Evolutionary conservation across 2,888 invertebrate species (phyloP), one percentile per base, ranked within the genome.

Genomic region (Hemaris fuciformis): DNA sequence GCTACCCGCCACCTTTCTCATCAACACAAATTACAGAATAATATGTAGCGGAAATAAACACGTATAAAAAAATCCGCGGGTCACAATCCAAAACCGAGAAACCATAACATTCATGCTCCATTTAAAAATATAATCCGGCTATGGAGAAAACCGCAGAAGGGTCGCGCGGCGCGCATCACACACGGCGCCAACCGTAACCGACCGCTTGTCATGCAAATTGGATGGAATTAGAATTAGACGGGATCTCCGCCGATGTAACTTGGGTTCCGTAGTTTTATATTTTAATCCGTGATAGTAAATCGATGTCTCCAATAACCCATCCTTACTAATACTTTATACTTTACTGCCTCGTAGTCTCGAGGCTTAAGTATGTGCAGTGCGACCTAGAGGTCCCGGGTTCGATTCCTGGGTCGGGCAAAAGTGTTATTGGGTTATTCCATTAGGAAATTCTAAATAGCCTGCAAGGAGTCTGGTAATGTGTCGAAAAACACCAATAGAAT

Each of bases 111-210:
- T 48, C 27, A 27, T 48, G 48, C 27, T 15, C 48, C 48, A 25
- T 48, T 48, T 48, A 48, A 48, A 60, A 48, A 60, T 25, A 27
- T 58, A 62, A 58, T 46, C 62, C 62, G 41, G 31, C 58, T 57
- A 57, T 61, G 31, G 57, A 42, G 53, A n/a, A 60, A 62, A 41
- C 62, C 62, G 41, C 62, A 58, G 46, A 46, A 38, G 41, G 62
- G 46, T 41, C 57, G 46, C 42, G 46, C 20, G 45, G 18, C 23
- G n/a, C 3, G 7, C n/a, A n/a, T n/a, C n/a, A n/a, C n/a, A n/a
- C n/a, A 6, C 48, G 48, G 15, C 7, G 25, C 15, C 25, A 23
- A 3, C 22, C 20, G 25, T 27, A 1, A 1, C 34, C 13, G 41
- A 10, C 15, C 25, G 38, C 46, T 48, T 60, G 48, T 60, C 23